Evolutionary conservation across 2,113 vertebrate species (phyloP), one percentile per base, ranked within the genome.

Genomic region (Ochotona princeps): DNA sequence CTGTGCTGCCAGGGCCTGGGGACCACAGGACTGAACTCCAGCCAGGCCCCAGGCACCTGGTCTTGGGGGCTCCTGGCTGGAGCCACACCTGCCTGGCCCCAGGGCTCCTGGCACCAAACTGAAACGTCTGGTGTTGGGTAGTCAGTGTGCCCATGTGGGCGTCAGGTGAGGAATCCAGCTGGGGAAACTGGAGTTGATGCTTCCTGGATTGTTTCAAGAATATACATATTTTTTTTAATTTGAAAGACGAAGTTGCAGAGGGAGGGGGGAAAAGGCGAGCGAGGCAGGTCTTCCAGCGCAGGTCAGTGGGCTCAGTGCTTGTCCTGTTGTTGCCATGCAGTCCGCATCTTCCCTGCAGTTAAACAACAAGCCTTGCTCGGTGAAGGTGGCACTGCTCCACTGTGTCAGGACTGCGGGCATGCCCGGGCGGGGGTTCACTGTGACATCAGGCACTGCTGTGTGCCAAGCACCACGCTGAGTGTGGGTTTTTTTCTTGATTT

Each of bases 261-360:
- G 15, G 54, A 15, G 12, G 18, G 54, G 15, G 54, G 18, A 57
- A 57, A 12, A 44, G 6, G 38, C 38, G 38, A 44, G 38, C 38
- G 54, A 57, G 54, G 14, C 54, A 57, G 54, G 54, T 5, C 13
- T 57, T 57, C 54, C 54, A 13, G 4, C 54, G 54, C 54, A 18
- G 13, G 14, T 57, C 54, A 8, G 13, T 57, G 54, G 54, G 10
- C 61, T 86, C 32, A 72, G 63, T 44, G 32, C 12, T 89, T 82
- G 30, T 66, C 35, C 61, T 69, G 6, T 30, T 28, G 44, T 93
- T 83, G 80, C 49, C 38, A 72, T 21, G 60, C 70, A 80, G 35
- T 60, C 61, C 51, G 28, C 17, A 51, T 83, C 86, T 88, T 94
- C 90, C 80, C 61, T 66, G 90, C 75, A 83, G 10, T 57, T 57